phyloP scores from a whole-genome alignment of 2,797 vertebrate species.

The Gymnothorax reevesii region DNA sequence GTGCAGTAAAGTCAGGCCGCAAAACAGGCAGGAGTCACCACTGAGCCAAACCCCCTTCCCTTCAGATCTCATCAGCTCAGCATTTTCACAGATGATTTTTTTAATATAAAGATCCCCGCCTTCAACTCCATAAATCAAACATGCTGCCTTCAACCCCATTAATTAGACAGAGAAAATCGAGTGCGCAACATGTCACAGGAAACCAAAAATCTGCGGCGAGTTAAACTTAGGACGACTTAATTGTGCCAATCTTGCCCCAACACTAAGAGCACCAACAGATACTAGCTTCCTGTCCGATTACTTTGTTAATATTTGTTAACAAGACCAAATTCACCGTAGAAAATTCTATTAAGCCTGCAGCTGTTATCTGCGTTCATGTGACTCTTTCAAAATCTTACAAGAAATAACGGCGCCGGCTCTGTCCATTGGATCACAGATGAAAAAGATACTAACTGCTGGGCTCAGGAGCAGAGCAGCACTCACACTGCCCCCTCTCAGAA shows the following conservation, averaged over 20 bases:
- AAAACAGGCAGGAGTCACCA: neutral
- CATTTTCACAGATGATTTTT: neutral
- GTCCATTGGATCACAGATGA: neutral
- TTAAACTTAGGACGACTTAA: neutral
- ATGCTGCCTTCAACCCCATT: slow-evolving; percentile 22
- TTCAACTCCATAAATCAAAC: neutral
- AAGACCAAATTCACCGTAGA: too few relatives aligned
- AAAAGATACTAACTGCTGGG: too few relatives aligned
- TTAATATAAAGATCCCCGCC: neutral
- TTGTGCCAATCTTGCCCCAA: slow-evolving; percentile 4
- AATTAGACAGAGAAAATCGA: slow-evolving; percentile 36
- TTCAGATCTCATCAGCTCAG: neutral
- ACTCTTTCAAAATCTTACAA: too few relatives aligned
- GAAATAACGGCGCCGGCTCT: neutral
- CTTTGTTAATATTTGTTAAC: neutral
- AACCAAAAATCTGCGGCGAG: neutral
- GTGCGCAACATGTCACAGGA: slow-evolving; percentile 25
- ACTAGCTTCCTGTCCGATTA: slow-evolving; percentile 16
- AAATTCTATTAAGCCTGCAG: too few relatives aligned
- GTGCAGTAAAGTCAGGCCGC: neutral
- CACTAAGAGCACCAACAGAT: neutral
- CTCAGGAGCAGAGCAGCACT: neutral
- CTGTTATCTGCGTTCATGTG: too few relatives aligned
- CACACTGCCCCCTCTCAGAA: neutral
- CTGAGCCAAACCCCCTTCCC: neutral